Conservation (phyloP, 1,140 invertebrate genomes). For the Microplitis mediator region DNA sequence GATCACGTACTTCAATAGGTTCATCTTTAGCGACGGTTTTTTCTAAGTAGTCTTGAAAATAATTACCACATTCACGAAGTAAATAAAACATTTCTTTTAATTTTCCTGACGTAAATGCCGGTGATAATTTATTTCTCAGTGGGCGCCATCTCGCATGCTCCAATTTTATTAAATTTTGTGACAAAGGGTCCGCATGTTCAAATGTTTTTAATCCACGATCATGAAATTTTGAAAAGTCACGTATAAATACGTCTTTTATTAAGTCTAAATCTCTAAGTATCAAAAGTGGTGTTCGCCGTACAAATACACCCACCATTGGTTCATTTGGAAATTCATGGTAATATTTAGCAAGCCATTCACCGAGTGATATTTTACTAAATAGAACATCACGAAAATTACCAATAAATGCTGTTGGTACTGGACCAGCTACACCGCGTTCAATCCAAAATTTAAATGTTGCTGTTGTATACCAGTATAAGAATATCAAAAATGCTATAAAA, state of each 20-base stretch:
- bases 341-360: not conserved
- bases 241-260: constrained; percentile 60
- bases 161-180: constrained; percentile 49
- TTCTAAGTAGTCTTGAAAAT: constrained; percentile 44
- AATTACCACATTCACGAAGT: constrained; percentile 51
- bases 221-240: constrained; percentile 59
- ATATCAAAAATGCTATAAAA: not conserved
- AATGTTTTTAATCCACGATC: constrained; percentile 48
- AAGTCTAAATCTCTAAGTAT: constrained; percentile 58
- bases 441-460: constrained; percentile 19
- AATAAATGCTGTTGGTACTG: constrained; percentile 17
- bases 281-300: constrained; percentile 44
- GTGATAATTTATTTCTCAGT: constrained; percentile 40
- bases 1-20: constrained; percentile 5
- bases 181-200: constrained; percentile 49
- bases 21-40: constrained; percentile 37
- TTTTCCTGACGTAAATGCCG: constrained; percentile 61
- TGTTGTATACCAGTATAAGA: constrained; percentile 12
- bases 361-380: not conserved
- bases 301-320: constrained; percentile 21
- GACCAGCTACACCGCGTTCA: constrained; percentile 7
- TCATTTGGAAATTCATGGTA: constrained; percentile 20
- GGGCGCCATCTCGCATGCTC: constrained; percentile 24
- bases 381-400: constrained; percentile 14
- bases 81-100: constrained; percentile 62